Evolutionary conservation across 1,140 invertebrate species (phyloP), one percentile per base, ranked within the genome.

Genomic region (Pachyrhynchus sulphureomaculatus): DNA sequence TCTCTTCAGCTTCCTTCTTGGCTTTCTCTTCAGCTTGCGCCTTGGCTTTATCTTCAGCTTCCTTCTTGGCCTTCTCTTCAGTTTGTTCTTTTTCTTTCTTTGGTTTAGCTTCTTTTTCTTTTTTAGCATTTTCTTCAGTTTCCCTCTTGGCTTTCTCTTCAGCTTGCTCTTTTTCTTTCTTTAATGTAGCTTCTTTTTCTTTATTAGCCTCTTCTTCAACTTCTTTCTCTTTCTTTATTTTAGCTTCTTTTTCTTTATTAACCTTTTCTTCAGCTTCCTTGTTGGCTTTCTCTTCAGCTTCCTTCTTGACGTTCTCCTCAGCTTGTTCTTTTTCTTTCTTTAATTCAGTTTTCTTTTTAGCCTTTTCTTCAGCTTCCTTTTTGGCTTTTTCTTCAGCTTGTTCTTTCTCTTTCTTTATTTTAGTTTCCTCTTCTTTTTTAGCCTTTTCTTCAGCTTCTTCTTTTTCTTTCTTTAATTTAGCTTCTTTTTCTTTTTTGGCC

Each of bases 101-200:
- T 8, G 3, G 3, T 26, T 3, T 8, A 3, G 3, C n/a, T n/a
- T n/a, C n/a, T n/a, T n/a, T 8, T 8, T 26, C 24, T 26, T 26
- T 26, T 26, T 26, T 26, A 4, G 24, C 5, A 10, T 54, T 41
- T n/a, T 13, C 17, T 12, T 9, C 10, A 1, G 15, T 39, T 54
- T 21, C 33, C 39, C 12, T 26, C 45, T 59, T 41, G 13, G 10
- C 37, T 26, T 34, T 18, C 1, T 34, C 21, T 26, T 34, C 47
- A 13, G 23, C 47, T 33, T 24, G 33, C 26, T 18, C 29, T 26
- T 42, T 52, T 21, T 41, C 24, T 23, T 20, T 15, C 13, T 17
- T 15, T 17, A 4, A 0, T 34, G 44, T 61, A 6, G 15, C 21
- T 26, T 65, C 33, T 0, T 17, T 41, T 26, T 68, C 34, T 48